Base-by-base conservation (phyloP, 1,140 invertebrate species). In the Nylanderia fulva region DNA sequence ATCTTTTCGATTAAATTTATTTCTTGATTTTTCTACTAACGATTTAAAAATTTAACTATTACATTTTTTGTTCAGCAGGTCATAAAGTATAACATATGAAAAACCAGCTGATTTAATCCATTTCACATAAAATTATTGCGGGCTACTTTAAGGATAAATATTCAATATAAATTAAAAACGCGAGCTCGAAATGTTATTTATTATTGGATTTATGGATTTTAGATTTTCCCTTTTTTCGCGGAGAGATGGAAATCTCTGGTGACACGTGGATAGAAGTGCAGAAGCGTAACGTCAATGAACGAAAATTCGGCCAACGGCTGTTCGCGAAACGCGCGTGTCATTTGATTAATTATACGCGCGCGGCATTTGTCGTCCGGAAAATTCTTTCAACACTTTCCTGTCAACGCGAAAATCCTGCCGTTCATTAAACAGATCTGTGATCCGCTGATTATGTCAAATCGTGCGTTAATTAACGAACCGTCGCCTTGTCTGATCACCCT, bases 391-490 rank as follows among this genome's bases (percentile, higher is more conserved):
- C 13, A 82, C 15, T 24, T 45, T 60, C 21, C 21, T 15, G 61
- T 80, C 36, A 71, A 45, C 24, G 18, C 29, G 0, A 24, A 71
- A 58, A 82, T 11, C 18, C 45, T 18, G 42, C 29, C 2, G 33
- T 18, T 71, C 21, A 11, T 68, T 69, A 71, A 80, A 3, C 64
- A 52, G 64, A 71, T 71, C 15, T 45, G 21, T 21, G 18, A 60
- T 45, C 33, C 21, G 21, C 29, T 3, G 29, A 6, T 54, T 69
- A 27, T 15, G 45, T n/a, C 18, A 6, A 71, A 54, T 71, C 69
- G 15, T 11, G 29, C 64, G 7, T 58, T 80, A 80, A 80, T 80
- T 71, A 80, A 9, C 24, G 36, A 39, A 27, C 61, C 15, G 45
- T 48, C 45, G 45, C 45, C 45, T 48, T 48, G 9, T 33, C 29